Percentiles rank a stretch among this genome's conserved stretches.
phyloP scores from a whole-genome alignment of 2,797 vertebrate genomes.

The Lithobates pipiens region DNA sequence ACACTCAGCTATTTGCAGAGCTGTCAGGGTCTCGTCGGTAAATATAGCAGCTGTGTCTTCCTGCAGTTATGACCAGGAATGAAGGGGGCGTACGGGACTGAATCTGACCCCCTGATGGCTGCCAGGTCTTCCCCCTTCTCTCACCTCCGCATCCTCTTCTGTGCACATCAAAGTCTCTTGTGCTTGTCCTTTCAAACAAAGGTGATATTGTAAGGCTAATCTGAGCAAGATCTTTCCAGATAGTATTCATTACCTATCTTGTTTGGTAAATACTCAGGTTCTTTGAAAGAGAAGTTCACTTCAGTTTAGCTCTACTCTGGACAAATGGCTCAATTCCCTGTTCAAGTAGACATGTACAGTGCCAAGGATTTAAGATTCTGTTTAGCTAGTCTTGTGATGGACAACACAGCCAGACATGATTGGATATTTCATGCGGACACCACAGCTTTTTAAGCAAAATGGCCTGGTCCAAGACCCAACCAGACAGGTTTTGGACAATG shows the following conservation, averaged over 20 bases:
- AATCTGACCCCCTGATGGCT: background rate
- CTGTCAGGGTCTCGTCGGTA: background rate
- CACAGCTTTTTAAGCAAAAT: too few relatives aligned
- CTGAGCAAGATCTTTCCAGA: background rate
- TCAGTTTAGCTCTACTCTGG: too few relatives aligned
- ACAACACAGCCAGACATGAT: too few relatives aligned
- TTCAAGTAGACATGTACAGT: too few relatives aligned
- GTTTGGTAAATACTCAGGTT: background rate
- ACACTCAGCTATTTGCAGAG: conserved; percentile 29
- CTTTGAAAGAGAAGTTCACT: background rate
- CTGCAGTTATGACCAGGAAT: background rate
- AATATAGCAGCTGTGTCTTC: conserved; percentile 17
- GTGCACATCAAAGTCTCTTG: background rate
- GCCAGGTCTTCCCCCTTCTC: background rate
- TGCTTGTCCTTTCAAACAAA: background rate
- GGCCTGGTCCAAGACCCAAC: too few relatives aligned
- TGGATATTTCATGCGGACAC: too few relatives aligned
- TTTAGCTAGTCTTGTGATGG: too few relatives aligned
- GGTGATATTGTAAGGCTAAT: background rate
- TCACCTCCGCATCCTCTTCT: background rate
- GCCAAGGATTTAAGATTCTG: too few relatives aligned
- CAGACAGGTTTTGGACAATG: too few relatives aligned
- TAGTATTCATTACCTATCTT: background rate
- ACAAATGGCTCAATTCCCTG: too few relatives aligned
- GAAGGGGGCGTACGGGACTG: background rate